Percentiles rank a stretch among this genome's conserved stretches.
phyloP scores from a whole-genome alignment of 2,888 invertebrate species.

The Noctua janthe region DNA sequence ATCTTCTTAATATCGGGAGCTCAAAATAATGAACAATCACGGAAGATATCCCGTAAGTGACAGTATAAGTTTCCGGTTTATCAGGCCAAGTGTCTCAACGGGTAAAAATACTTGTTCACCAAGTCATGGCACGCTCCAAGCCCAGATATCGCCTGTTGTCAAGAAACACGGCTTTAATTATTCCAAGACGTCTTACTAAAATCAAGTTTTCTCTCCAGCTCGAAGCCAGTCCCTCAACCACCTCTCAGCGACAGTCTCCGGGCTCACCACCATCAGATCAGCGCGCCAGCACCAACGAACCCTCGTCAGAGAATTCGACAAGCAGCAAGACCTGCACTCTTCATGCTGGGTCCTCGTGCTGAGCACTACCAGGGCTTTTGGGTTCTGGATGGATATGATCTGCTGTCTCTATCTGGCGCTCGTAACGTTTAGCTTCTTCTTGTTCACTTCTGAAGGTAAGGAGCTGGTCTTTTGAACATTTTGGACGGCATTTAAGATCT shows the following conservation, averaged over 20 bases:
- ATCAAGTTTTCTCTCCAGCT: slow-evolving; percentile 84
- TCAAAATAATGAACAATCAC: too few relatives aligned
- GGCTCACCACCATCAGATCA: slow-evolving; percentile 95
- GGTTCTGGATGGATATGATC: slow-evolving; percentile 90
- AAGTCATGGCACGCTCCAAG: too few relatives aligned
- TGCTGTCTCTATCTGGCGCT: slow-evolving; percentile 89
- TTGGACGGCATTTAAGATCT: too few relatives aligned
- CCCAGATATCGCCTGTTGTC: too few relatives aligned
- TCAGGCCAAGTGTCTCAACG: too few relatives aligned
- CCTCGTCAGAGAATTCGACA: slow-evolving; percentile 93
- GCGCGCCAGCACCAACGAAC: slow-evolving; percentile 92
- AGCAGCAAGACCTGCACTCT: slow-evolving; percentile 86
- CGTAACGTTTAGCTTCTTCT: slow-evolving; percentile 93
- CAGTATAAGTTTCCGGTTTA: too few relatives aligned
- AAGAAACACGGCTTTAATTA: too few relatives aligned
- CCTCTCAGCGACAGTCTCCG: slow-evolving; percentile 94
- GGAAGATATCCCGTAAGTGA: too few relatives aligned
- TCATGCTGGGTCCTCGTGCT: slow-evolving; percentile 73
- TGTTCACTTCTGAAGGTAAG: slow-evolving; percentile 82
- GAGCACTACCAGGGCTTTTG: slow-evolving; percentile 87
- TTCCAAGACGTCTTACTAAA: too few relatives aligned
- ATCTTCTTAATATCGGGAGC: too few relatives aligned
- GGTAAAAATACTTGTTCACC: too few relatives aligned
- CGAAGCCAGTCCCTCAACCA: slow-evolving; percentile 96
- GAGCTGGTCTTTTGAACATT: too few relatives aligned